phyloP scores from a whole-genome alignment of 2,797 vertebrate genomes.

The Cryptoprocta ferox region DNA sequence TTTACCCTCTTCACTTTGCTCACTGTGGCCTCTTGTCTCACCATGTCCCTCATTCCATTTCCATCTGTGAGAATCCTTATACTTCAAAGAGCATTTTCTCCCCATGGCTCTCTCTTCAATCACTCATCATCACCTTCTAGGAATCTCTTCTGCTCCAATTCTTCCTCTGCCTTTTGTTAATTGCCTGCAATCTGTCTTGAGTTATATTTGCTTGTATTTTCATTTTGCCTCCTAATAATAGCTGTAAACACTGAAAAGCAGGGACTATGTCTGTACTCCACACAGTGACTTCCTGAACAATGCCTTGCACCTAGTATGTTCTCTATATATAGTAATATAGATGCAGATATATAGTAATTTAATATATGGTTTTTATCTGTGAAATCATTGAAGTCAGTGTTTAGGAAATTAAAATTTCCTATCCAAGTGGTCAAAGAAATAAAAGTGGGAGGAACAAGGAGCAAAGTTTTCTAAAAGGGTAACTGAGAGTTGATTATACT shows the following conservation, averaged over 20 bases:
- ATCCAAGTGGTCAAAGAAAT: constrained; percentile 26
- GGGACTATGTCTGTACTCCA: neutral
- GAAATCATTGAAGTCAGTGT: neutral
- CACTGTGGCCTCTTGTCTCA: neutral
- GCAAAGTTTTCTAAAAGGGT: neutral
- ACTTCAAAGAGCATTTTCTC: neutral
- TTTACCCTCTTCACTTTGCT: neutral
- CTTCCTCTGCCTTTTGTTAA: neutral
- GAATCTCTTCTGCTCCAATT: neutral
- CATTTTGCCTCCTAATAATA: neutral
- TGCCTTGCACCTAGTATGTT: neutral
- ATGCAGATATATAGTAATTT: neutral
- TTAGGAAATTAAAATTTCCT: neutral
- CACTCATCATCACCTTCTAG: neutral
- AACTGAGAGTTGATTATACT: neutral
- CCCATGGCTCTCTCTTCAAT: neutral
- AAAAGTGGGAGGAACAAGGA: neutral
- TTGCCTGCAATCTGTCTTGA: neutral
- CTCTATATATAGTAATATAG: neutral
- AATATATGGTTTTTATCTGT: neutral
- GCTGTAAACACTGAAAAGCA: neutral
- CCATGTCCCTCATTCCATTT: neutral
- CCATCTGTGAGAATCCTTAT: neutral
- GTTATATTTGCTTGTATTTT: neutral
- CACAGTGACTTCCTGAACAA: neutral